Evolutionary conservation across 2,888 invertebrate genomes (phyloP), one percentile per base, ranked within the genome.

Genomic region (Dorcus parallelipipedus): DNA sequence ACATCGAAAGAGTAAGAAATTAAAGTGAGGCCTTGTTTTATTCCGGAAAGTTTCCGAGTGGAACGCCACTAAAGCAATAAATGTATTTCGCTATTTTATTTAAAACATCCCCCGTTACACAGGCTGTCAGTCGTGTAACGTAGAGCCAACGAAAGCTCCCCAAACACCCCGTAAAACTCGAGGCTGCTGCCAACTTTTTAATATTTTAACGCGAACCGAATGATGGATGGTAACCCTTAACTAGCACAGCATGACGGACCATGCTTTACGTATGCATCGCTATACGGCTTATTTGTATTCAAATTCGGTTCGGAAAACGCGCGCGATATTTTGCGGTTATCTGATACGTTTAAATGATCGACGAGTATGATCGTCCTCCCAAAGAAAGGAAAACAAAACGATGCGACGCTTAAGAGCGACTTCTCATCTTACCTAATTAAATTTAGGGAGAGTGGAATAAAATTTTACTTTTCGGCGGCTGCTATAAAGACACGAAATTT

Each of bases 221-320:
- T 67, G 67, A 67, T 67, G 63, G 65, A 67, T 67, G 67, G 62
- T 59, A 56, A 63, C 63, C 63, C 65, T 65, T 64, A 64, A 62
- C 64, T 62, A 60, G 51, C 58, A 60, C 58, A 56, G 54, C 57
- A 54, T 54, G 61, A 62, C 52, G 59, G 62, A 61, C 64, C 62
- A 58, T 62, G 60, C 58, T 58, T 61, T 62, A 58, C 57, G 52
- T 42, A 55, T 42, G 51, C 33, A 38, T 33, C 26, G 6, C 26
- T 33, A 20, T 47, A 58, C 54, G 54, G 55, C 55, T 59, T 54
- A 58, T 58, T 51, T 47, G 51, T 55, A 59, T 49, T 52, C 52
- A 59, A 59, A 52, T 59, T 59, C 38, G 41, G 38, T 48, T 17
- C 14, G 10, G 9, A 10, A 20, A 10, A 6, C 45, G 45, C 45